These are phyloP conservation scores for Micrasema longulum DNA, from an alignment of 1,140 invertebrate species.

Conservation along the genomic window DNA sequence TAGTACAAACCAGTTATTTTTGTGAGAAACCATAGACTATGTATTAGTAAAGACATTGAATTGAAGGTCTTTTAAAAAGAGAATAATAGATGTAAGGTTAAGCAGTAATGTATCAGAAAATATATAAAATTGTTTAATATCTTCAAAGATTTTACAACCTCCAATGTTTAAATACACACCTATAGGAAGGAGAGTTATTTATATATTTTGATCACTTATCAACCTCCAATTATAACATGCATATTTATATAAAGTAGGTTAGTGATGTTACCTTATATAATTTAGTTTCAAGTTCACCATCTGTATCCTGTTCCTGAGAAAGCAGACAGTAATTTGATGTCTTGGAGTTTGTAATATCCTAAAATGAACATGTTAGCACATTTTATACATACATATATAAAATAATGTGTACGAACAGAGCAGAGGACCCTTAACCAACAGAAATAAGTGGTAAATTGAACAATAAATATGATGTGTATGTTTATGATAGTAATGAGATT, in stretches of 20 bases:
- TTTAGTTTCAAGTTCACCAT: constrained; percentile 93
- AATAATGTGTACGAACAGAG: background rate
- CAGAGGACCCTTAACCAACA: background rate
- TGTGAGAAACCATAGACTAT: too few species aligned
- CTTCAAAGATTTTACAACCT: too few species aligned
- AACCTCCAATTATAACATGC: background rate
- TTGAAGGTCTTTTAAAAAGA: too few species aligned
- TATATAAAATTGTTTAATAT: too few species aligned
- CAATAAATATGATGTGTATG: too few species aligned
- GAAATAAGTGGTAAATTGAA: background rate
- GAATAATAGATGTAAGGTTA: too few species aligned
- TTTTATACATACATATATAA: background rate
- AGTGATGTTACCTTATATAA: constrained; percentile 89
- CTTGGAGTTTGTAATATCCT: constrained; percentile 78
- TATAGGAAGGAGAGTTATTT: too few species aligned
- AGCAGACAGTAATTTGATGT: constrained; percentile 92
- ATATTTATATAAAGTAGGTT: constrained; percentile 36
- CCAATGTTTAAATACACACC: too few species aligned
- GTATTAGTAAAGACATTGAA: too few species aligned
- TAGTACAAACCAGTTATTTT: too few species aligned
- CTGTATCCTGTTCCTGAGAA: constrained; percentile 89
- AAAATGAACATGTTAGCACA: constrained; percentile 36
- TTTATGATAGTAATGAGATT: too few species aligned
- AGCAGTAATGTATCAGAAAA: too few species aligned
- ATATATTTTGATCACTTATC: constrained; percentile 34